Conservation (phyloP, 2,888 invertebrate species). For the Poecilobothrus nobilitatus region DNA sequence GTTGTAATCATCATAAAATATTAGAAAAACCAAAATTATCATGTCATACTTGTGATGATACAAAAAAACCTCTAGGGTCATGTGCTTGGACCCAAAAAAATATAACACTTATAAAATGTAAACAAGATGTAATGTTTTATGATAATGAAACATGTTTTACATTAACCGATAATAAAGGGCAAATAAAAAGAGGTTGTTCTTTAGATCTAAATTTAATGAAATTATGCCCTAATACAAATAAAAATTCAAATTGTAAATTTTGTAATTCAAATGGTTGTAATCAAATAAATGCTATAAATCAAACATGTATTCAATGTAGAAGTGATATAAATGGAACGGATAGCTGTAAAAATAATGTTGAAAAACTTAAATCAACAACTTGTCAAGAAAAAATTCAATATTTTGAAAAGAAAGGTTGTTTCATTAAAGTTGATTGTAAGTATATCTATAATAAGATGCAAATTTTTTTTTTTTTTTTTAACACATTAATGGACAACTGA, state of each 20-base stretch:
- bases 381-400: not conserved
- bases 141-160: slow-evolving; percentile 22
- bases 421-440: not conserved
- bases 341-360: not conserved
- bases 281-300: not conserved
- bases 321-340: slow-evolving; percentile 4
- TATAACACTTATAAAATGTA: slow-evolving; percentile 14
- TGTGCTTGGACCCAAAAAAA: slow-evolving; percentile 18
- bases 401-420: not conserved
- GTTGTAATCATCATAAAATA: slow-evolving; percentile 29
- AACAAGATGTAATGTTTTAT: slow-evolving; percentile 17
- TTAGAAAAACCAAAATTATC: slow-evolving; percentile 15
- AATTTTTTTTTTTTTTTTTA: not conserved
- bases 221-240: not conserved
- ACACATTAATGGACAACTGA: too few relatives aligned
- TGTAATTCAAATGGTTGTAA: slow-evolving; percentile 18
- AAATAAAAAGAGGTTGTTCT: slow-evolving; percentile 25
- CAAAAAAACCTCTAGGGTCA: slow-evolving; percentile 18
- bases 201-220: slow-evolving; percentile 18
- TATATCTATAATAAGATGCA: not conserved
- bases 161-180: slow-evolving; percentile 15
- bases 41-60: slow-evolving; percentile 23
- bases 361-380: not conserved
- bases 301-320: slow-evolving; percentile 10
- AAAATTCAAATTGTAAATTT: not conserved